Evolutionary conservation across 2,797 vertebrate genomes (phyloP).

Genomic region (Schizopygopsis pylzovi): DNA sequence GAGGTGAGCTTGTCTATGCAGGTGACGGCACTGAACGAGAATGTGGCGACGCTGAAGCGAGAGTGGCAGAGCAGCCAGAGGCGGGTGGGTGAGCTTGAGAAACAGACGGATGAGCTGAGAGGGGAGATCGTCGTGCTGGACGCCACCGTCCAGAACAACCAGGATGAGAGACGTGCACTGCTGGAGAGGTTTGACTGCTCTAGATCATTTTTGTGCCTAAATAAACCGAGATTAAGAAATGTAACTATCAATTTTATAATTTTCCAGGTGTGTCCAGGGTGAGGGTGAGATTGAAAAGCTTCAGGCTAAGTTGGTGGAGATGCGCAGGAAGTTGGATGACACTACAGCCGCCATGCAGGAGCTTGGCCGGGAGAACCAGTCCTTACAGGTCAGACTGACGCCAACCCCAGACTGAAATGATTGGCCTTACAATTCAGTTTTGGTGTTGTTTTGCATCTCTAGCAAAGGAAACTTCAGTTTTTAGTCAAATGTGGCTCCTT

Average conservation of each 20-base stretch:
- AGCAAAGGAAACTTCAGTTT: not conserved
- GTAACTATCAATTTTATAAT: not conserved
- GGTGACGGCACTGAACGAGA: slow-evolving; percentile 93
- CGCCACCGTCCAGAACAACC: slow-evolving; percentile 97
- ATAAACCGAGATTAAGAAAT: not conserved
- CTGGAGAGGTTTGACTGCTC: slow-evolving; percentile 84
- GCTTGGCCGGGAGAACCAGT: slow-evolving; percentile 96
- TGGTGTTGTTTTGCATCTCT: not conserved
- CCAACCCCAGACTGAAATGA: not conserved
- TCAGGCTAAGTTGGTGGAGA: slow-evolving; percentile 90
- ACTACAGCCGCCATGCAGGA: slow-evolving; percentile 98
- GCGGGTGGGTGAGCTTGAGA: slow-evolving; percentile 91
- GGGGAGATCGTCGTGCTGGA: slow-evolving; percentile 97
- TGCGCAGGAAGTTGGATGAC: slow-evolving; percentile 95
- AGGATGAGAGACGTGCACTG: slow-evolving; percentile 94
- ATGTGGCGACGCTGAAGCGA: slow-evolving; percentile 93
- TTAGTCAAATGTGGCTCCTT: not conserved
- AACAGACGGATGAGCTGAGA: slow-evolving; percentile 93
- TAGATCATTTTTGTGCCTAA: not conserved
- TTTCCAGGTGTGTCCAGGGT: slow-evolving; percentile 90
- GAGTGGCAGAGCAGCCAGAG: slow-evolving; percentile 95
- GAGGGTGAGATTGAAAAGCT: slow-evolving; percentile 97
- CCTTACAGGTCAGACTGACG: slow-evolving; percentile 84
- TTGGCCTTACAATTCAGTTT: not conserved
- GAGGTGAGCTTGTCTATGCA: slow-evolving; percentile 87